These are phyloP conservation scores for Gasterosteus aculeatus DNA, from an alignment of 2,113 vertebrate species.

Conservation along the genomic window DNA sequence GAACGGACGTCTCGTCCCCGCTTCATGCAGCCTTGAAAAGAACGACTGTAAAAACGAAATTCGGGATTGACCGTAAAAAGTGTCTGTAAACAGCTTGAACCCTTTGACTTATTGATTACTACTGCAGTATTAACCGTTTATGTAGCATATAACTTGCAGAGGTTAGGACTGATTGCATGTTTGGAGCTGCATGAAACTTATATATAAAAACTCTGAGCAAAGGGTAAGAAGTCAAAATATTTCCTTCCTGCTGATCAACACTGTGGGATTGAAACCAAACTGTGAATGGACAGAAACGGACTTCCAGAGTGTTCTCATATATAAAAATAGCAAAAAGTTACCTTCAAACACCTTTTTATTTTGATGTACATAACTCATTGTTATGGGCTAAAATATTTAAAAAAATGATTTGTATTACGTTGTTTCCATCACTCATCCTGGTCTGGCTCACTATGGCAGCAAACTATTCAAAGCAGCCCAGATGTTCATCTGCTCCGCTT, in stretches of 20 bases:
- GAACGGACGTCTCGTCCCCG: background rate
- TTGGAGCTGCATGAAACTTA: constrained; percentile 36
- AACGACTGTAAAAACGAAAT: constrained; percentile 55
- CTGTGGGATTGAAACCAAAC: background rate
- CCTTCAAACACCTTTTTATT: background rate
- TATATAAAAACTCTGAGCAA: constrained; percentile 36
- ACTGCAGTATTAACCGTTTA: constrained; percentile 43
- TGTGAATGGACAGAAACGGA: background rate
- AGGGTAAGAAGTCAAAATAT: constrained; percentile 10
- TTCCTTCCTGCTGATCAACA: background rate
- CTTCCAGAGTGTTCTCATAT: background rate
- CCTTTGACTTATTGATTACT: constrained; percentile 56
- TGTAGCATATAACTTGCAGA: constrained; percentile 57
- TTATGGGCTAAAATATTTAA: background rate
- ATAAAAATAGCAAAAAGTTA: background rate
- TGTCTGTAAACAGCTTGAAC: constrained; percentile 57
- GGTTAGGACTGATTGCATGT: constrained; percentile 50
- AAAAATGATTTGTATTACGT: too few relatives aligned
- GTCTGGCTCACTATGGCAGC: background rate
- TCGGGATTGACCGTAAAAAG: constrained; percentile 64
- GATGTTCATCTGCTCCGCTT: constrained; percentile 1
- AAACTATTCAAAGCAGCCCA: background rate
- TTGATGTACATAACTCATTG: background rate
- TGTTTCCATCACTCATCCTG: background rate
- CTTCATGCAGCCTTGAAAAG: constrained; percentile 57